Evolutionary conservation across 2,113 vertebrate genomes (phyloP).

Genomic region (Mus musculus): DNA sequence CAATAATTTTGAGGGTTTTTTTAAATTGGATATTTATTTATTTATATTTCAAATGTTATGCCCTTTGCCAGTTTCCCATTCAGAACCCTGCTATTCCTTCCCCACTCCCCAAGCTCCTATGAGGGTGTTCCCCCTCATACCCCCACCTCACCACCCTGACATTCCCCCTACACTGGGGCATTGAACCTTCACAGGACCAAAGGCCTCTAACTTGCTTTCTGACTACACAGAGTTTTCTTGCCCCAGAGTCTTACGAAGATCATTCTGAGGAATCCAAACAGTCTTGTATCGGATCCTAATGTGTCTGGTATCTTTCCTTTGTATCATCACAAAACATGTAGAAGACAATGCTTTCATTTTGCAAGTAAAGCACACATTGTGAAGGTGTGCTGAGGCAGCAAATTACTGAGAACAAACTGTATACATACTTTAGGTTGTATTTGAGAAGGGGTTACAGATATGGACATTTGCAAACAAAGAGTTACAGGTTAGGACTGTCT

Average conservation of each 20-base stretch:
- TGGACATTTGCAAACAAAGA: not conserved
- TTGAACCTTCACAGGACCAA: no score
- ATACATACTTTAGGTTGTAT: not conserved
- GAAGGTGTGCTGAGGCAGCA: not conserved
- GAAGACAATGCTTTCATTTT: slow-evolving; percentile 45
- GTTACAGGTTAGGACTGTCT: not conserved
- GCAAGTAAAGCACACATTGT: not conserved
- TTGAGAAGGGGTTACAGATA: not conserved
- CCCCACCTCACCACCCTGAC: no score
- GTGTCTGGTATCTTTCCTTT: slow-evolving; percentile 87
- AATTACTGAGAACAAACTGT: not conserved
- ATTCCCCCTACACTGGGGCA: no score
- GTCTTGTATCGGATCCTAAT: slow-evolving; percentile 89
- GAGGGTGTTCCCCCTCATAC: no score
- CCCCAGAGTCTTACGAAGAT: slow-evolving; percentile 87
- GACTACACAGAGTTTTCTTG: not conserved
- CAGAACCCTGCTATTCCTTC: no score
- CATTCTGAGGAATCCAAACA: slow-evolving; percentile 94
- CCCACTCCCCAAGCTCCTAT: no score
- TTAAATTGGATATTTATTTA: no score
- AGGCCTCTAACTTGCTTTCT: not conserved
- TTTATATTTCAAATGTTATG: no score
- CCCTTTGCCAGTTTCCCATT: no score
- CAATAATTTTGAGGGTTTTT: no score
- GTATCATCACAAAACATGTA: slow-evolving; percentile 93